Percentiles rank a stretch among this genome's conserved stretches.
Evolutionary conservation across 2,888 invertebrate species (phyloP).

Genomic region (Blastobasis adustella): DNA sequence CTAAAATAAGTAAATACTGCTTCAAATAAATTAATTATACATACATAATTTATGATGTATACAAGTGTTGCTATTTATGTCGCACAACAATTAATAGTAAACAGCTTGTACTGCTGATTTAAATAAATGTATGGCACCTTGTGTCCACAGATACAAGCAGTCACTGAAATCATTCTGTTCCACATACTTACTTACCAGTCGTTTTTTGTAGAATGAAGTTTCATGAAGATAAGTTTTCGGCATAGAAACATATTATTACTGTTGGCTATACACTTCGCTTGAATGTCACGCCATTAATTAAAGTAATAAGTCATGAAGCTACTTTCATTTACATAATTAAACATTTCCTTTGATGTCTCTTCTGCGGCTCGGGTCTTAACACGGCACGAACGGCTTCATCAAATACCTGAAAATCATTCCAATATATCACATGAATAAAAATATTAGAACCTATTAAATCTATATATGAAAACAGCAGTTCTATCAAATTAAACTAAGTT

Average conservation of each 20-base stretch:
- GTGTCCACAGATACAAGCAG: too few relatives aligned
- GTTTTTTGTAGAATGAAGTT: too few relatives aligned
- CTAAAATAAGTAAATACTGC: conserved; percentile 17
- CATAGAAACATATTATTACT: conserved; percentile 66
- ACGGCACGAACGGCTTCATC: conserved; percentile 99
- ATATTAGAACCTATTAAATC: not conserved
- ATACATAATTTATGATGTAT: too few relatives aligned
- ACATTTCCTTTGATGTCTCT: conserved; percentile 95
- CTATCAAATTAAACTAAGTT: not conserved
- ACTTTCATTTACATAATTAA: conserved; percentile 79
- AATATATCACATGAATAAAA: conserved; percentile 3
- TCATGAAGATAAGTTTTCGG: conserved; percentile 19
- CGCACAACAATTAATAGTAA: too few relatives aligned
- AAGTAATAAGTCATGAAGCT: conserved; percentile 29
- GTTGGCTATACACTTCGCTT: conserved; percentile 48
- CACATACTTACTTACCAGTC: too few relatives aligned
- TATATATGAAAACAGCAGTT: not conserved
- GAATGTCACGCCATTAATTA: too few relatives aligned
- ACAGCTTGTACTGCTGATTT: too few relatives aligned
- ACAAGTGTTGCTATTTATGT: too few relatives aligned
- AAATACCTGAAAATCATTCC: conserved; percentile 83
- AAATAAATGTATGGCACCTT: too few relatives aligned
- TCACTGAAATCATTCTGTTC: not conserved
- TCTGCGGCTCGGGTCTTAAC: conserved; percentile 96
- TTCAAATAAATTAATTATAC: conserved; percentile 25